Conservation (phyloP, 2,113 vertebrate species). For the Sapayoa aenigma region DNA sequence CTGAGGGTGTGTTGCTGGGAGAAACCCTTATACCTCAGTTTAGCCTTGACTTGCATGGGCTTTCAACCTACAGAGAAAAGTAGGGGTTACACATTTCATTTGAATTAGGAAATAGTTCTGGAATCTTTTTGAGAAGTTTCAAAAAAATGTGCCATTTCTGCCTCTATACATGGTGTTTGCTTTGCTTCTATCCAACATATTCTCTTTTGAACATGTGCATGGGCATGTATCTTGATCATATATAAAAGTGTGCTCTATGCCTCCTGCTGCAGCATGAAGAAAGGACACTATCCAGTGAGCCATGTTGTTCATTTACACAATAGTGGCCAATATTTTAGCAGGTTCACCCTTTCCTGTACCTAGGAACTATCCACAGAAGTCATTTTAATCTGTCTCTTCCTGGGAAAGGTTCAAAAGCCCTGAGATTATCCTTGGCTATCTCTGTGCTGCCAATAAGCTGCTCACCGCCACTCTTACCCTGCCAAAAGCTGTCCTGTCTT, state of each 20-base stretch:
- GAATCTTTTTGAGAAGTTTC: not conserved
- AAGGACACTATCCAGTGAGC: not conserved
- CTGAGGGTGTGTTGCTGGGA: not conserved
- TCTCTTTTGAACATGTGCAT: not conserved
- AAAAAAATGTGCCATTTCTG: not conserved
- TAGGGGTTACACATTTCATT: not conserved
- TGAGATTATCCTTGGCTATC: not conserved
- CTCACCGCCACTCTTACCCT: not conserved
- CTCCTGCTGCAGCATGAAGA: not conserved
- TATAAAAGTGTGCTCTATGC: accelerated
- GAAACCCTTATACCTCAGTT: not conserved
- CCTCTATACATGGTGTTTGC: not conserved
- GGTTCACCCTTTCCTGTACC: not conserved
- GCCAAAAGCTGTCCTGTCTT: not conserved
- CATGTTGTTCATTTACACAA: not conserved
- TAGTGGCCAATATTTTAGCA: not conserved
- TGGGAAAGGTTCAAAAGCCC: not conserved
- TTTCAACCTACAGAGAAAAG: not conserved
- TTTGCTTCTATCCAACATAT: not conserved
- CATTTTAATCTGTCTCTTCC: not conserved
- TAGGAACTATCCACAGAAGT: not conserved
- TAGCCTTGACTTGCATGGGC: not conserved
- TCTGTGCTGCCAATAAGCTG: not conserved
- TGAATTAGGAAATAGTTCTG: not conserved
- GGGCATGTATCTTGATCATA: not conserved